Evolutionary conservation across 2,113 vertebrate genomes (phyloP).

Genomic region (Alaudala cheleensis): DNA sequence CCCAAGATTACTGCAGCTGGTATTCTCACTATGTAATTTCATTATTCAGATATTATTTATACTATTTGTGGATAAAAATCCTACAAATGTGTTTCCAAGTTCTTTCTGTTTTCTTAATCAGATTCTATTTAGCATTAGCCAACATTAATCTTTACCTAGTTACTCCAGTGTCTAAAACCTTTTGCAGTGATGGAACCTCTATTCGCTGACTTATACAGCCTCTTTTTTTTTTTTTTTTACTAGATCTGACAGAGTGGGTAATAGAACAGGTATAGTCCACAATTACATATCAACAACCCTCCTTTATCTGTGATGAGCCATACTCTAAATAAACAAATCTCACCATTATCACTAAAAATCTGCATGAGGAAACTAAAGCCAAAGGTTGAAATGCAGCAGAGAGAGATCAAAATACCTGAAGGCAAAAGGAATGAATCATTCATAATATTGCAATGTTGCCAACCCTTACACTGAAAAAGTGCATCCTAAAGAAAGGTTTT

Average conservation of each 20-base stretch:
- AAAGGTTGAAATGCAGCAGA: not conserved
- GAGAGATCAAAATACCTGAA: not conserved
- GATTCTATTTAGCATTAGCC: not conserved
- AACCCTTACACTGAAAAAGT: not conserved
- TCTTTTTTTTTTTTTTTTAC: not conserved
- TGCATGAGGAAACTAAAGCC: not conserved
- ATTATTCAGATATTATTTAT: not conserved
- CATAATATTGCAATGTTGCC: not conserved
- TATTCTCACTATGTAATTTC: not conserved
- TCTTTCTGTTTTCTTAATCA: not conserved
- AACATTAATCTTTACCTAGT: not conserved
- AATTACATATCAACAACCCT: not conserved
- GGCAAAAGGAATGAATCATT: slow-evolving; percentile 1
- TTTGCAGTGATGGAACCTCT: not conserved
- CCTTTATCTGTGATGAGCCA: not conserved
- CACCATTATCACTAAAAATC: not conserved
- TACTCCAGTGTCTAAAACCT: not conserved
- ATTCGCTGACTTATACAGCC: not conserved
- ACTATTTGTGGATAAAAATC: not conserved
- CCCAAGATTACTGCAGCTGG: not conserved
- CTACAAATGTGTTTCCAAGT: not conserved
- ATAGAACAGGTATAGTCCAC: not conserved
- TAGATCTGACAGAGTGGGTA: not conserved
- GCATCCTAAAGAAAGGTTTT: not conserved
- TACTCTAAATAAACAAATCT: not conserved